Evolutionary conservation across 1,140 invertebrate species (phyloP), one percentile per base, ranked within the genome.

Genomic region (Aphaenogaster floridana): DNA sequence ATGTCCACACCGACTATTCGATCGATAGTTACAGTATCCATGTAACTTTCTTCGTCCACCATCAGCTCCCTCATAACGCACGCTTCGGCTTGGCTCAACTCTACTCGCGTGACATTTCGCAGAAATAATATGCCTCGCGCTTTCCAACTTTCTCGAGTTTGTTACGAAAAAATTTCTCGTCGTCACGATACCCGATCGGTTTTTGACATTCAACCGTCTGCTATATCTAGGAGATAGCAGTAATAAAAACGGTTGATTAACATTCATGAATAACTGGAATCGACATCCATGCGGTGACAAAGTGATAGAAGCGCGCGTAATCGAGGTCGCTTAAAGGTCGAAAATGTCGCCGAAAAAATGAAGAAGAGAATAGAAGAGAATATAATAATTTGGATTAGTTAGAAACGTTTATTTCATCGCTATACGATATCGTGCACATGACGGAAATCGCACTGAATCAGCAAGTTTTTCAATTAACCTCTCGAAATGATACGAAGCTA

Each of bases 21-120:
- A 91, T 91, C 90, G 88, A 91, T 91, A 91, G 90, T 87, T 76
- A 91, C 90, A 78, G 84, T 91, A 89, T 91, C 84, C 89, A 83
- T 83, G 80, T 78, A 74, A 89, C 87, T 86, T 83, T 91, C 90
- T 86, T 57, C 80, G 64, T 83, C 21, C 76, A 50, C 61, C 72
- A 68, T 81, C 71, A 68, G 36, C 39, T 64, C 36, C 48, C 77
- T 84, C 59, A 61, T 77, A 84, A 84, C 34, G 28, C 42, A 45
- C 78, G 63, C 42, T 34, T 36, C 6, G 61, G 36, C 17, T 48
- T 42, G n/a, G 28, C n/a, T 45, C 59, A 13, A 34, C 36, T 34
- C 13, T 13, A n/a, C 6, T 69, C 15, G 57, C 89, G 86, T 66
- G 90, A 90, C 34, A 86, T 63, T 39, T 50, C 50, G 66, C 61